Percentiles rank a stretch among this genome's conserved stretches.
These are phyloP conservation scores for Trachymyrmex septentrionalis DNA, from an alignment of 1,140 invertebrate species.

Conservation along the genomic window DNA sequence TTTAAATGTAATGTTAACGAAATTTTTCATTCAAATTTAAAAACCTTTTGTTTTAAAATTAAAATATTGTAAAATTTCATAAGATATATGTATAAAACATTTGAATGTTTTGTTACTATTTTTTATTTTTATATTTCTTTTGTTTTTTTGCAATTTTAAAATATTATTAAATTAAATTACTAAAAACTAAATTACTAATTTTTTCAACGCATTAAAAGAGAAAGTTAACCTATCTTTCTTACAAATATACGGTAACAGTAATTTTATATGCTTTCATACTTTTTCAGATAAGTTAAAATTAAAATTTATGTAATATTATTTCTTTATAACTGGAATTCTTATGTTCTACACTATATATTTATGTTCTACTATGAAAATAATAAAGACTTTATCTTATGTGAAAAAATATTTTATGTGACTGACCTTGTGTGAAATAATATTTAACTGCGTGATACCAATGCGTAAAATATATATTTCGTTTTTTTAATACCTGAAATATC, in stretches of 20 bases:
- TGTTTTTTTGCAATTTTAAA: neutral
- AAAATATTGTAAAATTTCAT: neutral
- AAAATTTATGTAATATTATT: conserved; percentile 7
- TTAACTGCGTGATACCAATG: neutral
- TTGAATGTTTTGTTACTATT: neutral
- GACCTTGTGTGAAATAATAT: no score
- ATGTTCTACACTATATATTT: conserved; percentile 47
- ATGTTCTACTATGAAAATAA: no score
- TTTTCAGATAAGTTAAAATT: neutral
- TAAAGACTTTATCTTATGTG: no score
- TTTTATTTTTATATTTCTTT: conserved; percentile 8
- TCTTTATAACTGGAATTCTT: neutral
- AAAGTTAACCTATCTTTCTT: neutral
- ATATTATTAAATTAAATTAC: neutral
- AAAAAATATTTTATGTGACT: no score
- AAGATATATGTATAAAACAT: neutral
- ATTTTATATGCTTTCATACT: neutral
- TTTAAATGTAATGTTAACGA: neutral
- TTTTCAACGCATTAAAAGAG: neutral
- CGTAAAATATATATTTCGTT: neutral
- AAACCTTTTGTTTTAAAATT: neutral
- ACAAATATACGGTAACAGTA: neutral
- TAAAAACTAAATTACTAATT: neutral
- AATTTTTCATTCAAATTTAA: neutral
- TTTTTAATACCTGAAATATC: neutral